Evolutionary conservation across 2,113 vertebrate species (phyloP).

Genomic region (Promerops cafer): DNA sequence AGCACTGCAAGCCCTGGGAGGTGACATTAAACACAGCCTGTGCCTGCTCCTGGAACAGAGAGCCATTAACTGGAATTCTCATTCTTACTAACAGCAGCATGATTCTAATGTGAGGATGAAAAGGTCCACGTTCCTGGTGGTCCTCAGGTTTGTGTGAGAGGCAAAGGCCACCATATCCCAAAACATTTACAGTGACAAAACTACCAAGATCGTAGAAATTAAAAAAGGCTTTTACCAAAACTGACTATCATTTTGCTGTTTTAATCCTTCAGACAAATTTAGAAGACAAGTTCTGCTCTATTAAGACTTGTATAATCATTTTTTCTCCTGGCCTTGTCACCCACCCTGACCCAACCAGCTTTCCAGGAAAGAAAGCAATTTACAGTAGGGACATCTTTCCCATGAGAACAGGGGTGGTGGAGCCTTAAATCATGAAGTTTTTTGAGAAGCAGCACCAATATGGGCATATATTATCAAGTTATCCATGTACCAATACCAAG

Average conservation of each 20-base stretch:
- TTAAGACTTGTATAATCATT: not conserved
- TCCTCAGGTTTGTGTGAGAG: not conserved
- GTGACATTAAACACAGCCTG: not conserved
- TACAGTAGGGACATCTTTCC: not conserved
- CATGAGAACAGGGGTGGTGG: not conserved
- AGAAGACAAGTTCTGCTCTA: not conserved
- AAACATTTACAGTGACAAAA: not conserved
- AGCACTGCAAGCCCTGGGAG: not conserved
- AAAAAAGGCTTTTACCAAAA: not conserved
- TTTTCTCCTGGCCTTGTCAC: not conserved
- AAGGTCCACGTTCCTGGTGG: not conserved
- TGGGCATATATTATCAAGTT: not conserved
- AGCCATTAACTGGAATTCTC: not conserved
- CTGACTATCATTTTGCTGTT: not conserved
- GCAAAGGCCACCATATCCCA: not conserved
- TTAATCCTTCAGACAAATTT: not conserved
- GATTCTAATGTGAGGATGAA: not conserved
- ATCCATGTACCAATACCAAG: not conserved
- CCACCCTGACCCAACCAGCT: not conserved
- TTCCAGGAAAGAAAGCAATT: not conserved
- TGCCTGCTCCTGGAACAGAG: not conserved
- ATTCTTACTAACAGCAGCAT: not conserved
- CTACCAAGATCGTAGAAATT: rapidly evolving
- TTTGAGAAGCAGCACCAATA: not conserved
- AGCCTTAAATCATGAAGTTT: not conserved